These are phyloP conservation scores for Pseudomyrmex pallidus DNA, from an alignment of 1,140 invertebrate species.

Conservation along the genomic window DNA sequence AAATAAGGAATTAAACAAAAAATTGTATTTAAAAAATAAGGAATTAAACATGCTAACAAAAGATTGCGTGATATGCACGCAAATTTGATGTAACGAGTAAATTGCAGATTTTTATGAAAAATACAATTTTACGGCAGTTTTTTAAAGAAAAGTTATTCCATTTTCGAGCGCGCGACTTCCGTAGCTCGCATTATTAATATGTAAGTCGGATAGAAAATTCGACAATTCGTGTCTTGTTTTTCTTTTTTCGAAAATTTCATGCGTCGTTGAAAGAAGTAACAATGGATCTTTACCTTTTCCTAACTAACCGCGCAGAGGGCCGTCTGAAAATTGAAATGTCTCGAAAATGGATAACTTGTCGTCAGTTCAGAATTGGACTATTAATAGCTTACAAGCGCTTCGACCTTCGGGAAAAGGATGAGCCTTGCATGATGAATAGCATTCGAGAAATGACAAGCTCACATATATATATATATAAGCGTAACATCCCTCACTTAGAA, in stretches of 20 bases:
- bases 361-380: conserved; percentile 72
- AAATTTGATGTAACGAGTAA: too few species aligned
- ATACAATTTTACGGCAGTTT: too few species aligned
- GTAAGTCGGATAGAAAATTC: conserved; percentile 68
- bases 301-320: conserved; percentile 63
- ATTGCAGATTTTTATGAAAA: too few species aligned
- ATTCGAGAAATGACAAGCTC: conserved; percentile 39
- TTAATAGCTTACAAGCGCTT: conserved; percentile 67
- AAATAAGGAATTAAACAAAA: too few species aligned
- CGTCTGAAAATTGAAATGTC: conserved; percentile 76
- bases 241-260: background rate
- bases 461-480: background rate
- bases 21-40: too few species aligned
- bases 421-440: conserved; percentile 38
- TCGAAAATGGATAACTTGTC: conserved; percentile 70
- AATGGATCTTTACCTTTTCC: conserved; percentile 73
- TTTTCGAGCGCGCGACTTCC: background rate
- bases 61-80: too few species aligned
- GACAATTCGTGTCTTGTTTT: conserved; percentile 4
- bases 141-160: background rate
- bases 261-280: conserved; percentile 40
- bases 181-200: conserved; percentile 82
- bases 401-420: conserved; percentile 45
- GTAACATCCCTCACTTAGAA: conserved; percentile 8
- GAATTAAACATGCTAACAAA: too few species aligned